These are phyloP conservation scores for Sicus ferrugineus DNA, from an alignment of 2,888 invertebrate genomes.

Conservation along the genomic window DNA sequence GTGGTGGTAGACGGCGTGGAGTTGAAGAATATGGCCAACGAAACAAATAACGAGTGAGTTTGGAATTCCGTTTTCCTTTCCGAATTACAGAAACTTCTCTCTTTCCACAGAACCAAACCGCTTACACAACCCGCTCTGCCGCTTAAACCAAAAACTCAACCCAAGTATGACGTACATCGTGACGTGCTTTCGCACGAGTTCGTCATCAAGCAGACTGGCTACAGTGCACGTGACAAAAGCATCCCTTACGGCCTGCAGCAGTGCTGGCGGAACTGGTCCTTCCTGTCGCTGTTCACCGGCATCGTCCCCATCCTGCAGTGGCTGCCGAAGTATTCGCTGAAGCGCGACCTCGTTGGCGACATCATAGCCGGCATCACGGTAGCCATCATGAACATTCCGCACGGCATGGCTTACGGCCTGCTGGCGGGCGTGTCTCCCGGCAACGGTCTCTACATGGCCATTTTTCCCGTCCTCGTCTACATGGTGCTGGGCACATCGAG, in stretches of 20 bases:
- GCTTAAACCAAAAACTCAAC: constrained; percentile 54
- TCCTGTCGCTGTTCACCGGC: constrained; percentile 56
- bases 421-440: constrained; percentile 74
- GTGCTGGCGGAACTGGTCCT: constrained; percentile 56
- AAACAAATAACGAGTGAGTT: constrained; percentile 54
- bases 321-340: constrained; percentile 71
- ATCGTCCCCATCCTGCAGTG: constrained; percentile 70
- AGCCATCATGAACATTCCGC: constrained; percentile 85
- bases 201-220: constrained; percentile 60
- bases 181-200: constrained; percentile 60
- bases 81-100: no score
- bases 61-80: no score
- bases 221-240: constrained; percentile 61
- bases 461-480: constrained; percentile 85
- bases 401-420: constrained; percentile 79
- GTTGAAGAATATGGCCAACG: constrained; percentile 50
- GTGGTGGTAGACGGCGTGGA: constrained; percentile 44
- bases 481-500: constrained; percentile 82
- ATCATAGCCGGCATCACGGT: constrained; percentile 84
- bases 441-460: constrained; percentile 81
- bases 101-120: constrained; percentile 54
- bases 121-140: constrained; percentile 46
- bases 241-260: constrained; percentile 53
- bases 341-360: constrained; percentile 72
- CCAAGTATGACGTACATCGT: constrained; percentile 58